Evolutionary conservation across 2,888 invertebrate species (phyloP).

Genomic region (Taphrorychus bicolor): DNA sequence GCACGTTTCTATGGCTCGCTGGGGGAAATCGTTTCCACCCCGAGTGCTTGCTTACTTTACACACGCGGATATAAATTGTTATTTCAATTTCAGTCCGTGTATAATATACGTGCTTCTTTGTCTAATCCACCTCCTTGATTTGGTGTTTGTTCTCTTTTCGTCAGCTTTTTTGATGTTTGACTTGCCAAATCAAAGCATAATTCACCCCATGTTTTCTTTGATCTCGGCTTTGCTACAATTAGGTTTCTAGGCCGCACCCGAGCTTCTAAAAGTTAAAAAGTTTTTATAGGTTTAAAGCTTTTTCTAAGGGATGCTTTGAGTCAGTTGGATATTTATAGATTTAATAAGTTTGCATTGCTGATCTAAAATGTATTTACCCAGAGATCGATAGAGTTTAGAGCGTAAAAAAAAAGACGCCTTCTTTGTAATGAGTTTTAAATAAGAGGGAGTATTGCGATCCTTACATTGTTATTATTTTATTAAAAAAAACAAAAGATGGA

Average conservation of each 20-base stretch:
- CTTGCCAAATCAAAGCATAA: conserved; percentile 1
- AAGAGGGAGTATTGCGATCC: too few species aligned
- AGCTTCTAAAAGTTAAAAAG: too few species aligned
- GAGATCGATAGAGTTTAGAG: too few species aligned
- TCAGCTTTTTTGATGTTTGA: conserved; percentile 4
- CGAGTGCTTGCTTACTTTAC: conserved; percentile 31
- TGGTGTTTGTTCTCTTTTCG: conserved; percentile 10
- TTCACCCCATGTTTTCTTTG: background rate
- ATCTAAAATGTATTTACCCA: too few species aligned
- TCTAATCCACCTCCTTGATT: conserved; percentile 18
- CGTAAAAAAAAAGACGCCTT: too few species aligned
- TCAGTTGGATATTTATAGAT: background rate
- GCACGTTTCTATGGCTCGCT: conserved; percentile 8
- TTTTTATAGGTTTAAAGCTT: too few species aligned
- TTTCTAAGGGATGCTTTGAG: too few species aligned
- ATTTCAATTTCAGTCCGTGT: conserved; percentile 34
- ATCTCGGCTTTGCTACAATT: background rate
- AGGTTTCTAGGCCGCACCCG: background rate
- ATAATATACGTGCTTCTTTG: conserved; percentile 21
- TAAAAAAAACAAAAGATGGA: too few species aligned
- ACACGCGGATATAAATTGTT: conserved; percentile 33
- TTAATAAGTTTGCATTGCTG: background rate
- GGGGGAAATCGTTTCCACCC: conserved; percentile 31
- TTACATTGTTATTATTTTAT: too few species aligned
- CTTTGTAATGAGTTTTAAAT: too few species aligned